phyloP scores from a whole-genome alignment of 2,113 vertebrate genomes.

The Mastomys coucha region DNA sequence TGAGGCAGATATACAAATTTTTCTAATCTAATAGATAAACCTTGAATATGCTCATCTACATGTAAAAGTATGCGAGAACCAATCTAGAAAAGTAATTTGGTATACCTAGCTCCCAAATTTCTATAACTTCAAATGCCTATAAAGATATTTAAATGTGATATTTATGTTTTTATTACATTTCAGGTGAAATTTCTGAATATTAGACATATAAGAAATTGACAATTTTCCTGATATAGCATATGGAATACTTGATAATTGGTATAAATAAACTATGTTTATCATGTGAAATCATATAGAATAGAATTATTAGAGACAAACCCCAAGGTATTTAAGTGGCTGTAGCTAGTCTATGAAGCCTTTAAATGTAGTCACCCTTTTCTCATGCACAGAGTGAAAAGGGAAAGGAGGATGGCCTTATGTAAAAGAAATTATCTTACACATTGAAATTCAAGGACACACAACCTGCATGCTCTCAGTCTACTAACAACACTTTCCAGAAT shows the following conservation, averaged over 20 bases:
- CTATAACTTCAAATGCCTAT: background rate
- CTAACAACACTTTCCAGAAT: background rate
- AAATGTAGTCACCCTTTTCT: background rate
- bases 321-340: background rate
- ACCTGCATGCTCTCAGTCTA: background rate
- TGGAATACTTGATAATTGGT: background rate
- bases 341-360: background rate
- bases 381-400: background rate
- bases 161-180: slow-evolving; percentile 14
- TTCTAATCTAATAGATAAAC: slow-evolving; percentile 23
- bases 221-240: slow-evolving; percentile 6
- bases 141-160: background rate
- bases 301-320: background rate
- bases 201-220: background rate
- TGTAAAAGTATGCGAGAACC: background rate
- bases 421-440: slow-evolving; percentile 15
- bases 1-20: background rate
- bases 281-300: background rate
- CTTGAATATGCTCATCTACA: background rate
- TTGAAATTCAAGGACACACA: background rate
- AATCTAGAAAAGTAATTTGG: slow-evolving; percentile 13
- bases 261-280: background rate
- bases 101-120: background rate
- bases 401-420: background rate
- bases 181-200: slow-evolving; percentile 20